phyloP scores from a whole-genome alignment of 2,888 invertebrate genomes.

The Liopterus haemorrhoidalis region DNA sequence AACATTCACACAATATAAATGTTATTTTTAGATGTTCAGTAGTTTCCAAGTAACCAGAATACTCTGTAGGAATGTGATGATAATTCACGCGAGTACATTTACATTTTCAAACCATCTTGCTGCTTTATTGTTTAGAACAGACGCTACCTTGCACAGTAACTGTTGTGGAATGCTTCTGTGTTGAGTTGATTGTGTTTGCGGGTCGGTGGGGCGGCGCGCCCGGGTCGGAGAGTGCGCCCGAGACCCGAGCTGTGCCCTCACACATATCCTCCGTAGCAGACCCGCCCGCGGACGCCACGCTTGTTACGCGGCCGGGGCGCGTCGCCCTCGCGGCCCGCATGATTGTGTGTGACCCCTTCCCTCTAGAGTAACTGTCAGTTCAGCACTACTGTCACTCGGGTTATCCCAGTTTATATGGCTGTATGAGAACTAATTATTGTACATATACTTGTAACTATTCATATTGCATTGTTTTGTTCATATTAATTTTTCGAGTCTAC shows the following conservation, averaged over 20 bases:
- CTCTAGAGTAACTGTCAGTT: slow-evolving; percentile 31
- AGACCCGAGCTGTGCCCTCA: no score
- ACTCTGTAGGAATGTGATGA: slow-evolving; percentile 36
- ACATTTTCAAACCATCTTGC: slow-evolving; percentile 40
- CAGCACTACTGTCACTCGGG: slow-evolving; percentile 42
- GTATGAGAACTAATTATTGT: slow-evolving; percentile 46
- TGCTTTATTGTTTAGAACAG: slow-evolving; percentile 41
- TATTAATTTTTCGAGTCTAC: slow-evolving; percentile 45
- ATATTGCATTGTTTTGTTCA: slow-evolving; percentile 49
- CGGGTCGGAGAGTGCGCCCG: slow-evolving; percentile 3
- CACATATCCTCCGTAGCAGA: no score
- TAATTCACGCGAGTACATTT: slow-evolving; percentile 30
- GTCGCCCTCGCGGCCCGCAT: slow-evolving; percentile 12
- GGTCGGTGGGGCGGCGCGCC: background rate
- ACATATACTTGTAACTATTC: slow-evolving; percentile 52
- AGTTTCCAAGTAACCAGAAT: slow-evolving; percentile 34
- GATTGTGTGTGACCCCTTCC: slow-evolving; percentile 7
- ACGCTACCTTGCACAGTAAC: slow-evolving; percentile 37
- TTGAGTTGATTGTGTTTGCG: slow-evolving; percentile 17
- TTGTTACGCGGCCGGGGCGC: slow-evolving; percentile 10
- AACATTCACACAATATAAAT: slow-evolving; percentile 32
- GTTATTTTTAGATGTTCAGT: slow-evolving; percentile 26
- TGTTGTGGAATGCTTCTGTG: slow-evolving; percentile 30
- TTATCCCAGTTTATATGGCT: slow-evolving; percentile 44
- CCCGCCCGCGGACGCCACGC: slow-evolving; percentile 5